Evolutionary conservation across 2,888 invertebrate genomes (phyloP).

Genomic region (Amphipyra berbera): DNA sequence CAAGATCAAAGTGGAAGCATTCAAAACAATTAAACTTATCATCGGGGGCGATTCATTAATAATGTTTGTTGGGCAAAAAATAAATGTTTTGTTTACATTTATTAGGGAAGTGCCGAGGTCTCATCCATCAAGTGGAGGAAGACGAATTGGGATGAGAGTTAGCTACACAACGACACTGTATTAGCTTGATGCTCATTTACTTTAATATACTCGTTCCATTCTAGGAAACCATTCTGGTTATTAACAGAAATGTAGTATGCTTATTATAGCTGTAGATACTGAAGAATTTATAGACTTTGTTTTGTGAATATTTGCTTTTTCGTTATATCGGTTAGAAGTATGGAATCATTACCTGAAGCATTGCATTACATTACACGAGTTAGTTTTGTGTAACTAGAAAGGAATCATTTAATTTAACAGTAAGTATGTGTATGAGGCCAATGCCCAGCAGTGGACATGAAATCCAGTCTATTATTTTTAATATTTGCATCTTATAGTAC

Average conservation of each 20-base stretch:
- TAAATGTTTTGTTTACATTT: conserved; percentile 88
- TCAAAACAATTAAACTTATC: conserved; percentile 85
- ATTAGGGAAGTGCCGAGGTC: conserved; percentile 83
- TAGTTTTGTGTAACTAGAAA: too few relatives aligned
- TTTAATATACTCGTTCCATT: conserved; percentile 47
- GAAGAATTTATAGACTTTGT: background rate
- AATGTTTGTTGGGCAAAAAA: conserved; percentile 79
- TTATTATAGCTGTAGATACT: too few relatives aligned
- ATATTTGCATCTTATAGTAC: too few relatives aligned
- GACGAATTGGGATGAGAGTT: conserved; percentile 77
- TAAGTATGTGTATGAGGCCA: too few relatives aligned
- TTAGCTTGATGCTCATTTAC: conserved; percentile 71
- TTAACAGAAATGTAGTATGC: background rate
- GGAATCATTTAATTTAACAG: too few relatives aligned
- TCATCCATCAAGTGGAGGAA: conserved; percentile 84
- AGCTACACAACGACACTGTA: conserved; percentile 63
- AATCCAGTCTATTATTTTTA: too few relatives aligned
- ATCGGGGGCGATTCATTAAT: conserved; percentile 80
- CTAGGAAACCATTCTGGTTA: conserved; percentile 13
- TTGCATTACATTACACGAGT: too few relatives aligned
- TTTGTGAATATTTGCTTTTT: too few relatives aligned
- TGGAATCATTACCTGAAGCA: too few relatives aligned
- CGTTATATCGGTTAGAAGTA: too few relatives aligned
- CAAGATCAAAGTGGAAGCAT: conserved; percentile 75
- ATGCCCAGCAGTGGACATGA: too few relatives aligned